Evolutionary conservation across 2,113 vertebrate species (phyloP).

Genomic region (Gymnocephalus cernua): DNA sequence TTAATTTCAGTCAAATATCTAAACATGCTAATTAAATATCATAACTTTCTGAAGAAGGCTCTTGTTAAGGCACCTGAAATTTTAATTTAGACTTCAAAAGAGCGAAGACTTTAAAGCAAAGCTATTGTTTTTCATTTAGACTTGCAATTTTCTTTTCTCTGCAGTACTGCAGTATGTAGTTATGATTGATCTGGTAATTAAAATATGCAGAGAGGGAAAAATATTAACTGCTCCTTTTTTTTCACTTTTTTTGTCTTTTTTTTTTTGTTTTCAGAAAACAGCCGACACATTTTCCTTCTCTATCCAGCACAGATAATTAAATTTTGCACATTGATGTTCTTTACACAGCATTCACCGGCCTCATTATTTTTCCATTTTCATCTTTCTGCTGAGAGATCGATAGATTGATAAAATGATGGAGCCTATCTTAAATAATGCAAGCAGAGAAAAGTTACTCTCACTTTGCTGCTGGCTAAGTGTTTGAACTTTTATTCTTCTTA

Average conservation of each 20-base stretch:
- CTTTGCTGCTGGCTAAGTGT: constrained; percentile 83
- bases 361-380: constrained; percentile 91
- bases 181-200: constrained; percentile 91
- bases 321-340: constrained; percentile 89
- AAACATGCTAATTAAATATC: constrained; percentile 88
- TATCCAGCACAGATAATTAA: constrained; percentile 86
- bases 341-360: constrained; percentile 85
- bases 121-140: constrained; percentile 90
- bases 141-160: constrained; percentile 85
- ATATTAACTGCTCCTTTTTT: constrained; percentile 86
- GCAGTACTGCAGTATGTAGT: constrained; percentile 78
- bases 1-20: constrained; percentile 85
- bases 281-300: constrained; percentile 80
- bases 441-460: constrained; percentile 83
- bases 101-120: constrained; percentile 87
- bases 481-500: constrained; percentile 85
- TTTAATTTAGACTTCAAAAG: constrained; percentile 91
- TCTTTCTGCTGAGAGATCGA: constrained; percentile 88
- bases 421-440: constrained; percentile 89
- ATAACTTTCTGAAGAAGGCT: constrained; percentile 85
- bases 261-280: constrained; percentile 89
- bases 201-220: constrained; percentile 89
- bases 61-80: constrained; percentile 87
- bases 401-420: constrained; percentile 90
- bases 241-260: constrained; percentile 67